Percentiles rank a stretch among this genome's conserved stretches.
Evolutionary conservation across 2,888 invertebrate genomes (phyloP).

Genomic region (Blera fallax): DNA sequence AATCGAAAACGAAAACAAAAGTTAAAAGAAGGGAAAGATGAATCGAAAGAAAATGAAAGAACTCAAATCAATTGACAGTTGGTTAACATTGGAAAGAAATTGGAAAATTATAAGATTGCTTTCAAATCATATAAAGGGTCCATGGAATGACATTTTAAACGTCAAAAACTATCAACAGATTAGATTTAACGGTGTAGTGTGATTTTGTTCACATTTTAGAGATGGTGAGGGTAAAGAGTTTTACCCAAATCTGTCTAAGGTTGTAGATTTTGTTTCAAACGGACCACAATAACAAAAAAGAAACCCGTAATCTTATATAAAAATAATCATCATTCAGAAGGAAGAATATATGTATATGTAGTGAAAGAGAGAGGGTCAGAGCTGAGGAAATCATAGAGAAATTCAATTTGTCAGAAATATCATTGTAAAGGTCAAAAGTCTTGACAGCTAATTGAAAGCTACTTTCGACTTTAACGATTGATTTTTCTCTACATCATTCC

Average conservation of each 20-base stretch:
- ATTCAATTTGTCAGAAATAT: neutral
- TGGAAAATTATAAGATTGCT: conserved; percentile 5
- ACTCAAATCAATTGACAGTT: conserved; percentile 38
- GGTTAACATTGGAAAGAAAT: conserved; percentile 4
- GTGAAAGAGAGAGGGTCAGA: conserved; percentile 11
- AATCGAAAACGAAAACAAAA: neutral
- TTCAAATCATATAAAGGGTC: neutral
- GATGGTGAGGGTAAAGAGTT: neutral
- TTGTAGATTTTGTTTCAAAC: neutral
- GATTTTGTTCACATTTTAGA: conserved; percentile 1
- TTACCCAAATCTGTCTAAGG: conserved; percentile 6
- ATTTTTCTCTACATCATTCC: neutral
- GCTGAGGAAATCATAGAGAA: neutral
- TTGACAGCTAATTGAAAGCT: neutral
- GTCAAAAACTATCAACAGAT: neutral
- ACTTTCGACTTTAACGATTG: no score
- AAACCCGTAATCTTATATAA: conserved; percentile 2
- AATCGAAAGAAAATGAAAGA: conserved; percentile 29
- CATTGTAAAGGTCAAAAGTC: neutral
- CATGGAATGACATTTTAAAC: neutral
- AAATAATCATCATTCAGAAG: conserved; percentile 1
- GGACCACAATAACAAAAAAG: neutral
- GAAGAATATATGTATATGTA: neutral
- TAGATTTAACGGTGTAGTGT: conserved; percentile 2
- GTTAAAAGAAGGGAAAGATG: conserved; percentile 14